phyloP scores from a whole-genome alignment of 2,888 invertebrate genomes.

The Netelia fuscicornis region DNA sequence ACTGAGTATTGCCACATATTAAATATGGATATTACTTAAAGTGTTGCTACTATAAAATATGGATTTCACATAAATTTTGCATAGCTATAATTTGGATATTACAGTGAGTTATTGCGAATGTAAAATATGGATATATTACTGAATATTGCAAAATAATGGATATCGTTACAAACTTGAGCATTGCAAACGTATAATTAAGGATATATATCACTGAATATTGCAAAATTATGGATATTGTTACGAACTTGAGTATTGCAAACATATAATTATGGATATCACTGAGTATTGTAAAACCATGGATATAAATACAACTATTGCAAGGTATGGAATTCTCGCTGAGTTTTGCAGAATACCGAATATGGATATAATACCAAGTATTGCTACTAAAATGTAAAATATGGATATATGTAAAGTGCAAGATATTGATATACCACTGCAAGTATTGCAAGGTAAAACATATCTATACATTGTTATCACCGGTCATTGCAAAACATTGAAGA shows the following conservation, averaged over 20 bases:
- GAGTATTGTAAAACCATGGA: slow-evolving; percentile 11
- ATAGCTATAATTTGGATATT: neutral
- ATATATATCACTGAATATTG: slow-evolving; percentile 26
- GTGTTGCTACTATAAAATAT: too few relatives aligned
- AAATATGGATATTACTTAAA: neutral
- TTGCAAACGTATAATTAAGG: neutral
- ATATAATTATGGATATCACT: slow-evolving; percentile 1
- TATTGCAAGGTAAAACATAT: slow-evolving; percentile 33
- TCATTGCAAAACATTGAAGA: slow-evolving; percentile 11
- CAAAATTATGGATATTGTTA: slow-evolving; percentile 1
- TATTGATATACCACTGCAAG: slow-evolving; percentile 28
- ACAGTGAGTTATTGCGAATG: slow-evolving; percentile 21
- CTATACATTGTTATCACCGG: slow-evolving; percentile 18
- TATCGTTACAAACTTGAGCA: slow-evolving; percentile 8
- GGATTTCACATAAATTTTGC: too few relatives aligned
- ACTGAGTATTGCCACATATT: slow-evolving; percentile 3
- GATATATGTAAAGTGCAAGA: neutral
- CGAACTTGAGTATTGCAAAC: neutral
- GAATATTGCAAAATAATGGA: slow-evolving; percentile 26
- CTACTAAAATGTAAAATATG: slow-evolving; percentile 15
- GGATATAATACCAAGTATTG: slow-evolving; percentile 28
- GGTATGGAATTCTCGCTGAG: neutral
- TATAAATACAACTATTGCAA: neutral
- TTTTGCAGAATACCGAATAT: slow-evolving; percentile 5
- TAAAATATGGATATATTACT: slow-evolving; percentile 2